phyloP scores from a whole-genome alignment of 2,113 vertebrate species.

The Thryonomys swinderianus region DNA sequence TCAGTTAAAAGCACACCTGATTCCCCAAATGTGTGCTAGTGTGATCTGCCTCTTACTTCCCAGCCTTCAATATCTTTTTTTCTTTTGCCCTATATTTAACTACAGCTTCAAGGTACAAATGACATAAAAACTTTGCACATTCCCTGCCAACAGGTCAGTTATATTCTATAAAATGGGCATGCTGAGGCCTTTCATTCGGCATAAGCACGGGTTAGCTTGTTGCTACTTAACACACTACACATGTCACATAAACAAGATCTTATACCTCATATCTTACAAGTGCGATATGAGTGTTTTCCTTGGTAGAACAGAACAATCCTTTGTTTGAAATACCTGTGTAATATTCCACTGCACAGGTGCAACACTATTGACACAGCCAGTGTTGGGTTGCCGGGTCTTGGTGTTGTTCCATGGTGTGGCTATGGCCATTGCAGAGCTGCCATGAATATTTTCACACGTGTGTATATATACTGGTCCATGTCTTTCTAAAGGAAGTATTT shows the following conservation, averaged over 20 bases:
- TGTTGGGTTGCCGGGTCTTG: background rate
- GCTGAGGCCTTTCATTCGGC: background rate
- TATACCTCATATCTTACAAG: background rate
- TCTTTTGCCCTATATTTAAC: background rate
- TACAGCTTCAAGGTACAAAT: background rate
- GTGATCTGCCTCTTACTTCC: background rate
- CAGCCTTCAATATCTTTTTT: background rate
- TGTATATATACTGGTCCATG: accelerated
- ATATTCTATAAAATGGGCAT: accelerated
- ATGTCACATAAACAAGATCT: background rate
- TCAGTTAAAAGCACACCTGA: background rate
- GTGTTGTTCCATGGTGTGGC: background rate
- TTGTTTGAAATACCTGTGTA: background rate
- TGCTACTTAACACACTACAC: background rate
- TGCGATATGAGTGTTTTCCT: background rate
- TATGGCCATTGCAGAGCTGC: background rate
- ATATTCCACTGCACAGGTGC: background rate
- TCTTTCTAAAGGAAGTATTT: background rate
- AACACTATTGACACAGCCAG: background rate
- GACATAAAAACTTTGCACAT: background rate
- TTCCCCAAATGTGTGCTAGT: background rate
- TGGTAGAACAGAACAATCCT: background rate
- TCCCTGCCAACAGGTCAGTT: background rate
- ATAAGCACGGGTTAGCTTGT: background rate
- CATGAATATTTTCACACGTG: background rate